Evolutionary conservation across 92 coral and sea anemone genomes (phyloP), one percentile per base, ranked within the genome.

Genomic region (Plumapathes pennacea): DNA sequence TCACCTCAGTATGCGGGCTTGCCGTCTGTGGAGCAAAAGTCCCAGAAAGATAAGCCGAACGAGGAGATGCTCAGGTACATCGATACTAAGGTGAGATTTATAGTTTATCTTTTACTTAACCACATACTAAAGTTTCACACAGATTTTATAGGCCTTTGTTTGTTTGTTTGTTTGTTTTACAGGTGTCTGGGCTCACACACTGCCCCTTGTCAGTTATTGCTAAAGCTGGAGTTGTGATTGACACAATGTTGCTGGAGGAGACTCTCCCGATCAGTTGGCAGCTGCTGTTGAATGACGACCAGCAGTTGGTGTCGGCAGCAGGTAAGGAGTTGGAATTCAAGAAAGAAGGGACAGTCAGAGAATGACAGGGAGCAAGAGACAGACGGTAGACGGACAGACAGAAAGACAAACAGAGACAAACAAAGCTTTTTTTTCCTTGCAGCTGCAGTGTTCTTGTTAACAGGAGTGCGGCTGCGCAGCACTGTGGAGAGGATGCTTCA

Each of bases 211-310:
- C 98, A 10, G 94, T 92, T 34, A 77, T 92, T 48, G 90, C 95
- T 15, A 92, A 92, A 61, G 98, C 96, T 9, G 98, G 96, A 6
- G 81, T 83, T 4, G 98, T 92, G 19, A 69, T 92, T 45, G 96
- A 88, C 20, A 80, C 76, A 1, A 78, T 72, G 21, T 86, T 83
- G 30, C 66, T 92, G 33, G 62, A 82, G 67, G 98, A 92, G 46
- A 92, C 95, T n/a, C 69, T 92, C 4, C 98, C 98, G 11, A 77
- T 92, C 32, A 90, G 81, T 7, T 92, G 98, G 98, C 96, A 92
- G 65, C 87, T 92, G 31, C 74, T 92, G 29, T 91, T 92, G 15
- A 90, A 82, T 57, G 85, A 71, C 0, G 85, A 89, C 44, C 96
- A 92, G 64, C 96, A 92, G 34, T 76, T 92, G 4, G 98, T 92